Evolutionary conservation across 2,113 vertebrate genomes (phyloP), one percentile per base, ranked within the genome.

Genomic region (Prionailurus bengalensis): DNA sequence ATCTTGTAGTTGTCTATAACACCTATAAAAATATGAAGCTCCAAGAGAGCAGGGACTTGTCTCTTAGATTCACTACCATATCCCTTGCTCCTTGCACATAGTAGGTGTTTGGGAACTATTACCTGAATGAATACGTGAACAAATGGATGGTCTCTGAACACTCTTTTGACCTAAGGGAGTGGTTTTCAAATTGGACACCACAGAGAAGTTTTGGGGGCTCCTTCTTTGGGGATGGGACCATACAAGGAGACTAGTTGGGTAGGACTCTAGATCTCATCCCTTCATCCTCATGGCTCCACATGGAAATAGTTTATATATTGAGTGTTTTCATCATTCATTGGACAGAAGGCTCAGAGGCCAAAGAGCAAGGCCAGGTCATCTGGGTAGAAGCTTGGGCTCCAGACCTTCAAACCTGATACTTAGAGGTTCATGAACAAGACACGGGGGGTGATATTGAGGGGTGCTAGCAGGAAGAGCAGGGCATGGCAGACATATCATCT

Each of bases 61-160:
- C 80, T 55, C 16, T 39, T 39, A 80, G 31, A 73, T 3, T 71
- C 4, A n/a, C 36, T 21, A 6, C 58, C 0, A 14, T 23, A 7
- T 45, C 5, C 19, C 86, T 80, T 29, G 66, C 74, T 76, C 70
- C 33, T 84, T 80, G 76, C 9, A 65, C n/a, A 1, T 1, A 12
- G 15, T 15, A 83, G 81, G 31, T 89, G 27, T 68, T 68, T 42
- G 51, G 61, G 39, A 93, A 45, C 25, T 42, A 27, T 42, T 88
- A 93, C 31, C 82, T 71, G 51, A 80, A 87, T 36, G 80, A 87
- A 80, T 83, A n/a, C 55, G 86, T 55, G 36, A 91, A 16, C 36
- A 66, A 19, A 3, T 4, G 29, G 81, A 73, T 45, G 71, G 66
- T 48, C 39, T 42, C 31, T 29, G 13, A 42, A 23, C 1, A 11